Base-by-base conservation (phyloP, 92 coral and sea anemone species). In the Parazoanthus atlanticus region DNA sequence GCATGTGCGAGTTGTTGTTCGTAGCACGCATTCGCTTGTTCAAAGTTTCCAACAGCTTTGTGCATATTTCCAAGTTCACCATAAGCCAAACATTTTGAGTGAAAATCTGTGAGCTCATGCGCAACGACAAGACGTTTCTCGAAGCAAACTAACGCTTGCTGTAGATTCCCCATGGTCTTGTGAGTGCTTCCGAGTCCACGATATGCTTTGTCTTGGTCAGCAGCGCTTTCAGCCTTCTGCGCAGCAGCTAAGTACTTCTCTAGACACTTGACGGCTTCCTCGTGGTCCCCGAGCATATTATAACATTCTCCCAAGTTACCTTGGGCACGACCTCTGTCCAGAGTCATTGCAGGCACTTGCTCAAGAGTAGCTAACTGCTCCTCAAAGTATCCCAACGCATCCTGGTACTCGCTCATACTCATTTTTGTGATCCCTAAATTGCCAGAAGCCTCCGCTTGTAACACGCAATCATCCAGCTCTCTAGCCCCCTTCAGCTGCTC, bases 131-230 rank as follows among this genome's bases (percentile, higher is more conserved):
- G 85, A 32, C 99, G 93, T 85, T 95, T 93, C 92, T 97, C 99
- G 65, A 94, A 97, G 88, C 99, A 97, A 11, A 97, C 98, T 85
- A 97, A 90, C 54, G 99, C 98, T 85, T 97, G 98, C 56, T 97
- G 98, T 21, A 97, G 93, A 86, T 95, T 94, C 17, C 99, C 99
- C 93, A 93, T 81, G 31, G 96, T 88, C 84, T 93, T 93, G 89
- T 95, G 96, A 33, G 98, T 88, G 91, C 91, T 93, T 47, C 99
- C 99, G 76, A 97, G 99, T 81, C 97, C 98, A 71, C 97, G 98
- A 86, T 97, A 97, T 34, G 99, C 99, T 87, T 95, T 97, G 87
- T 97, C 99, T 86, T 97, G 98, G 93, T 97, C 99, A 90, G 92
- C 88, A 23, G 96, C 93, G 85, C 91, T 89, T 72, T 93, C 98